Conservation (phyloP, 2,113 vertebrate species). For the Oreochromis tanganicae region DNA sequence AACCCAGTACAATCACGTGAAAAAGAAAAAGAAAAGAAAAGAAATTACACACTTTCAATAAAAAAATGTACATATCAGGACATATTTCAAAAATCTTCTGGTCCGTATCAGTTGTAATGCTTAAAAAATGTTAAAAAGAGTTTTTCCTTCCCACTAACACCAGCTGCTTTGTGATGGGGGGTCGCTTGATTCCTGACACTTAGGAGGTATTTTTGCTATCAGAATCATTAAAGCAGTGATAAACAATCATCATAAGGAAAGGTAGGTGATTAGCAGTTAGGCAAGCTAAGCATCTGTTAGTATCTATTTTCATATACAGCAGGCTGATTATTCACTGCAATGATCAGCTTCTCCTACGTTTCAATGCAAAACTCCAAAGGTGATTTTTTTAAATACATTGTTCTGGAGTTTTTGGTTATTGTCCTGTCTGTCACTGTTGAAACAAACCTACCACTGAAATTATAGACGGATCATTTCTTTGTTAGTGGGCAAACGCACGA, state of each 20-base stretch:
- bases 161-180: background rate
- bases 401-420: background rate
- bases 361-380: background rate
- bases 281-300: background rate
- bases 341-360: background rate
- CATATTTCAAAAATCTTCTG: too few relatives aligned
- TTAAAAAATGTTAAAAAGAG: too few relatives aligned
- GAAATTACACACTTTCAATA: too few relatives aligned
- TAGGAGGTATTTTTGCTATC: background rate
- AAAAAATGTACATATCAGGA: too few relatives aligned
- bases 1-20: too few relatives aligned
- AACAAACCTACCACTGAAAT: too few relatives aligned
- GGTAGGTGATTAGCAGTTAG: background rate
- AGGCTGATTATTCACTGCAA: background rate
- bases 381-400: accelerated
- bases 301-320: background rate
- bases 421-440: background rate
- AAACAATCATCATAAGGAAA: background rate
- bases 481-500: background rate
- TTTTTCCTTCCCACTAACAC: background rate
- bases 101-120: too few relatives aligned
- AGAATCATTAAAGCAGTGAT: background rate
- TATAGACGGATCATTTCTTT: background rate
- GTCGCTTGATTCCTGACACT: background rate
- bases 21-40: too few relatives aligned